These are phyloP conservation scores for Cervus canadensis DNA, from an alignment of 2,113 vertebrate species.

Conservation along the genomic window DNA sequence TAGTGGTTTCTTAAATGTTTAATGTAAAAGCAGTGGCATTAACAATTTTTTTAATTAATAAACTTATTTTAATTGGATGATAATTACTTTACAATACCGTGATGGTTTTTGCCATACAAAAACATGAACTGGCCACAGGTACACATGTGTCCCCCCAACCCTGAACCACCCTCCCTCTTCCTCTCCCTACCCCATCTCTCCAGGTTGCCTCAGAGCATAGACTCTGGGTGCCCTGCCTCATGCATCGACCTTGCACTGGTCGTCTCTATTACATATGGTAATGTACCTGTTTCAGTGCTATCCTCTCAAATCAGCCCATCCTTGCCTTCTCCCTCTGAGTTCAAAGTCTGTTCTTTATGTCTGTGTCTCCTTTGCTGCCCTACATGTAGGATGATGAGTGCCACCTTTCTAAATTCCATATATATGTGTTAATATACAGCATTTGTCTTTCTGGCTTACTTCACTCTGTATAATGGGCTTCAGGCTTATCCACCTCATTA, in stretches of 20 bases:
- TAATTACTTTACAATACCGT: not conserved
- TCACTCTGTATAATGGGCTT: not conserved
- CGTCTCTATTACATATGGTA: not conserved
- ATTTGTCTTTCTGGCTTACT: not conserved
- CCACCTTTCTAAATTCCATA: not conserved
- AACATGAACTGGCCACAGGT: not conserved
- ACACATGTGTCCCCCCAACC: not conserved
- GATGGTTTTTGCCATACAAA: not conserved
- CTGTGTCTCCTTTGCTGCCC: not conserved
- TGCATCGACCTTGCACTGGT: not conserved
- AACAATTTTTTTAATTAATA: not conserved
- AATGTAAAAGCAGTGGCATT: not conserved
- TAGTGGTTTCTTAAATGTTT: not conserved
- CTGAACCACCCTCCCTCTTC: not conserved
- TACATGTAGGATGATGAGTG: not conserved
- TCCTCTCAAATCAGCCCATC: not conserved
- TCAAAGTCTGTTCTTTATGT: not conserved
- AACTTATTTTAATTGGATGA: not conserved
- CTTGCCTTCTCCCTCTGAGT: not conserved
- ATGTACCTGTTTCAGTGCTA: not conserved
- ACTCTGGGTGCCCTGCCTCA: not conserved
- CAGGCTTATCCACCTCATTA: not conserved
- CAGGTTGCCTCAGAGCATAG: not conserved
- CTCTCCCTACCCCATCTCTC: not conserved
- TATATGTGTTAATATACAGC: not conserved